Base-by-base conservation (phyloP, 2,797 vertebrate species). In the Psittacula derbiana region DNA sequence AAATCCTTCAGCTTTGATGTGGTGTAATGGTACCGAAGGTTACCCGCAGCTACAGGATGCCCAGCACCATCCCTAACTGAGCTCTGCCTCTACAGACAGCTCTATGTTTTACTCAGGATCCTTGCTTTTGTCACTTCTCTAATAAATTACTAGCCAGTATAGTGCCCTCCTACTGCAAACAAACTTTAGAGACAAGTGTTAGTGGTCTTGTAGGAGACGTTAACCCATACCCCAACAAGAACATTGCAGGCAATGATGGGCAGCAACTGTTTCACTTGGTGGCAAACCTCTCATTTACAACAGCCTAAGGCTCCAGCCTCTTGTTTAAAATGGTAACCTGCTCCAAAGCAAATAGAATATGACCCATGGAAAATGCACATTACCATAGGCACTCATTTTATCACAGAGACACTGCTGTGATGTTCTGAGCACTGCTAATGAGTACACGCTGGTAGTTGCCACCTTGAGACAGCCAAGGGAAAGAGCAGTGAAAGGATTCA, bases 371-470 rank as follows among this genome's bases (percentile, higher is more conserved):
- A 38, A 53, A 50, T 0, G 3, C 55, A 36, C 31, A 10, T 57
- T 36, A 50, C 55, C 24, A 7, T 1, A 25, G 38, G 31, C 38
- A 36, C 57, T 60, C 33, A 14, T 23, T 52, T 27, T 38, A 11
- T 13, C 46, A 5, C 12, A 24, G 46, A 49, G 20, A 23, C 2
- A 1, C n/a, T 8, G 28, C 64, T 25, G 55, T 0, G 11, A 38
- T 64, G 52, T 12, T 44, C 52, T 19, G 50, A 79, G 76, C 60
- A 41, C 80, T 23, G 49, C 55, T 41, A 31, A 47, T 1, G 27
- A 80, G 43, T 3, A 23, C 5, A 1, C 1, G 0, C 40, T 2
- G 2, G 33, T n/a, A 58, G 14, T 16, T 71, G 47, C 15, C 62
- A 67, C 71, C 12, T 4, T 10, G 31, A 73, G 80, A 66, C 8